phyloP scores from a whole-genome alignment of 2,113 vertebrate species.

The Catharus bicknelli region DNA sequence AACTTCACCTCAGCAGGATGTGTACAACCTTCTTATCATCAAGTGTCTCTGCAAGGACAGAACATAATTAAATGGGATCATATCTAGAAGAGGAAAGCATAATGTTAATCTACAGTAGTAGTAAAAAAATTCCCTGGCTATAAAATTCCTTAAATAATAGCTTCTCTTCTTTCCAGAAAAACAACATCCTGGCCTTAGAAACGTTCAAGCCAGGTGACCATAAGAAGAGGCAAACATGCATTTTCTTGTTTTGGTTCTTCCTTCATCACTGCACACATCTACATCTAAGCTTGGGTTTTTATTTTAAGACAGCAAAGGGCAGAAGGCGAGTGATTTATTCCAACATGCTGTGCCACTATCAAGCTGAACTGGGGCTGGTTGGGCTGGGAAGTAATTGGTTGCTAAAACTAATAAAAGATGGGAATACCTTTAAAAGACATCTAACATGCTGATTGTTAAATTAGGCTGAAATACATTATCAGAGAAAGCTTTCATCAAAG shows the following conservation, averaged over 20 bases:
- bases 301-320: neutral
- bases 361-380: neutral
- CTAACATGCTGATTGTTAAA: neutral
- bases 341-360: neutral
- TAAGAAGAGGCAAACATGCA: neutral
- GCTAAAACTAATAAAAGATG: neutral
- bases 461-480: neutral
- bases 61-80: neutral
- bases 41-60: conserved; percentile 26
- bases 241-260: neutral
- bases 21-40: neutral
- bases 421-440: neutral
- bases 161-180: neutral
- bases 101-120: neutral
- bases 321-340: neutral
- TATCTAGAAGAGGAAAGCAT: neutral
- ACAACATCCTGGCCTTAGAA: neutral
- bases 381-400: neutral
- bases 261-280: neutral
- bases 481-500: conserved; percentile 24
- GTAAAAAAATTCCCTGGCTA: neutral
- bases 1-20: conserved; percentile 9
- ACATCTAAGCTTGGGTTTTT: neutral
- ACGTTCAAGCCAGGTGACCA: neutral
- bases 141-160: neutral